A percentile compares a stretch with the other conserved stretches of the same genome.
These are phyloP conservation scores for Nansenia antarctica DNA, from an alignment of 2,113 vertebrate genomes.

Conservation along the genomic window DNA sequence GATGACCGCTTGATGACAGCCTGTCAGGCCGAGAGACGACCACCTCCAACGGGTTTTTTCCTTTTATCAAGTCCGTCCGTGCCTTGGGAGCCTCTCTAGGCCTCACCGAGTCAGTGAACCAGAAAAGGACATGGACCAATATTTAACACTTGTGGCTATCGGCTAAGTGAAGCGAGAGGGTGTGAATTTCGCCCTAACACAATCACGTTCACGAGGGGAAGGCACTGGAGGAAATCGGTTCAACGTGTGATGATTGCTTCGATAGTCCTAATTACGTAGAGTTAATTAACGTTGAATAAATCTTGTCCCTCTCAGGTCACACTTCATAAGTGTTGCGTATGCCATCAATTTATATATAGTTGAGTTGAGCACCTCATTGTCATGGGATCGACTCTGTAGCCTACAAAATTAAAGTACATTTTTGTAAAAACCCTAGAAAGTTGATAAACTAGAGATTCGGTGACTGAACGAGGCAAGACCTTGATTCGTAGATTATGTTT, in stretches of 20 bases:
- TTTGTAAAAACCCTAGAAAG: too few species aligned
- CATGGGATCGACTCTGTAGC: too few species aligned
- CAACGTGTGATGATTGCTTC: constrained; percentile 46
- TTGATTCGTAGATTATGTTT: too few species aligned
- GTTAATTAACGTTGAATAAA: constrained; percentile 65
- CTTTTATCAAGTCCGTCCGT: too few species aligned
- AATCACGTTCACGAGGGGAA: constrained; percentile 67
- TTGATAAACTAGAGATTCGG: too few species aligned
- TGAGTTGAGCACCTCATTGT: too few species aligned
- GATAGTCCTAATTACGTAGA: constrained; percentile 36
- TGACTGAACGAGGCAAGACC: too few species aligned
- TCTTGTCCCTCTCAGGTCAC: constrained; percentile 27
- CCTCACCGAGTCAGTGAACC: constrained; percentile 68
- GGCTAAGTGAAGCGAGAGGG: constrained; percentile 74
- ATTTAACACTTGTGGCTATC: constrained; percentile 74
- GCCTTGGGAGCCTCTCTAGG: too few species aligned
- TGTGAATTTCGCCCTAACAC: constrained; percentile 74
- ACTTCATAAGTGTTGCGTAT: too few species aligned
- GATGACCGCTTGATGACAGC: constrained; percentile 72
- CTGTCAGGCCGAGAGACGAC: constrained; percentile 59
- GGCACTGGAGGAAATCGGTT: constrained; percentile 45
- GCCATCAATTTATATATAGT: too few species aligned
- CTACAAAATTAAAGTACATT: too few species aligned
- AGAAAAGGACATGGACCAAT: constrained; percentile 71
- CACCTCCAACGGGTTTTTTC: constrained; percentile 31